These are phyloP conservation scores for Steromphala cineraria DNA, from an alignment of 2,888 invertebrate genomes.

Conservation along the genomic window DNA sequence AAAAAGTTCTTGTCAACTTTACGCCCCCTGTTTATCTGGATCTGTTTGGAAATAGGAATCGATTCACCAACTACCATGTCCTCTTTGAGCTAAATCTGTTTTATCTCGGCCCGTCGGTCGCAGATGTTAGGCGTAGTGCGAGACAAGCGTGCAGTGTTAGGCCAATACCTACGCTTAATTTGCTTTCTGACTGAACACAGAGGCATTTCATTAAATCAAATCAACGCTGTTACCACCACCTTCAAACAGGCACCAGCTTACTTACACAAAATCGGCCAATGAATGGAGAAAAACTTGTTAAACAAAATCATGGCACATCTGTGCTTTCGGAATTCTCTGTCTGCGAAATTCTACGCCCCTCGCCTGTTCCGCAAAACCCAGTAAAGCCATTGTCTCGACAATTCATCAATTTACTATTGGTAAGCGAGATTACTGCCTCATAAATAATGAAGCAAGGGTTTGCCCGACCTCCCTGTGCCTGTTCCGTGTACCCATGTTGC, in stretches of 20 bases:
- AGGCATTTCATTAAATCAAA: slow-evolving; percentile 16
- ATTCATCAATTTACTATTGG: slow-evolving; percentile 20
- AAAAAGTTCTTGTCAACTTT: not conserved
- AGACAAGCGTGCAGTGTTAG: not conserved
- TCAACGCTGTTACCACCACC: not conserved
- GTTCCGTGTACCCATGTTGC: not conserved
- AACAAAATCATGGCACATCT: no score
- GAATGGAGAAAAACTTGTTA: no score
- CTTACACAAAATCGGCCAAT: not conserved
- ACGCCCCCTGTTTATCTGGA: not conserved
- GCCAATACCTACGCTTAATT: slow-evolving; percentile 10
- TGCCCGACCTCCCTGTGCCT: not conserved
- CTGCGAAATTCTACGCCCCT: no score
- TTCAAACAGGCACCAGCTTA: not conserved
- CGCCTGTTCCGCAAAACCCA: not conserved
- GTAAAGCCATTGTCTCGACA: slow-evolving; percentile 7
- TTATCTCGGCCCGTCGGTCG: not conserved
- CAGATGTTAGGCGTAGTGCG: not conserved
- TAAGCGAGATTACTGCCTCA: slow-evolving; percentile 18
- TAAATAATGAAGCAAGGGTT: slow-evolving; percentile 21
- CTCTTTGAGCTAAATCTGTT: not conserved
- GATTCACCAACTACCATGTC: not conserved
- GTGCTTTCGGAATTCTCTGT: no score
- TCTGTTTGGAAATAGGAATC: not conserved
- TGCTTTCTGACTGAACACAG: slow-evolving; percentile 7